Conservation (phyloP, 2,113 vertebrate genomes). For the Paradisaea rubra region DNA sequence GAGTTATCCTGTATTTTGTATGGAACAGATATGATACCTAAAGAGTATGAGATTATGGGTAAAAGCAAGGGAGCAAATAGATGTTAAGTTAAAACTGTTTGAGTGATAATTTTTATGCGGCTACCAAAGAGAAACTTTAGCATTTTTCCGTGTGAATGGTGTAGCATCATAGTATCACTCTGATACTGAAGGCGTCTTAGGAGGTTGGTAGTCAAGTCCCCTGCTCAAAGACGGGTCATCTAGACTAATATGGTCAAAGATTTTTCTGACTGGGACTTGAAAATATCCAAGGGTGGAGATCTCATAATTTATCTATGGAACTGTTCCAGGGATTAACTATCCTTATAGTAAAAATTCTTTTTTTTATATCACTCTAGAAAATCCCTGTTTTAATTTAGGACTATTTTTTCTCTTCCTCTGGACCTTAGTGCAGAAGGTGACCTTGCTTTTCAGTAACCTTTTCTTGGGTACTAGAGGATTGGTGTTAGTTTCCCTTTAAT, state of each 20-base stretch:
- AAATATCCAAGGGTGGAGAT: background rate
- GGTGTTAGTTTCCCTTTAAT: background rate
- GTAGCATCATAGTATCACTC: background rate
- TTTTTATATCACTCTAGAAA: background rate
- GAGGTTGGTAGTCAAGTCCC: fast-evolving
- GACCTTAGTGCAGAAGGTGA: background rate
- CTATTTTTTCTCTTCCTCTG: background rate
- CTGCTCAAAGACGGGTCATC: background rate
- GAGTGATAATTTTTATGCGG: background rate
- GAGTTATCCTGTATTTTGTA: background rate
- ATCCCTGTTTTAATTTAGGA: background rate
- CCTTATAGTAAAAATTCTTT: fast-evolving
- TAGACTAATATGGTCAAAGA: background rate
- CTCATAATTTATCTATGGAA: background rate
- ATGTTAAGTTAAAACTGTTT: background rate
- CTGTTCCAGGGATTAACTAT: background rate
- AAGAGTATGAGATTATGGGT: background rate
- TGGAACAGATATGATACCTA: background rate
- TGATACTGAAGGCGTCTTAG: background rate
- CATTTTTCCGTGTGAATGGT: background rate
- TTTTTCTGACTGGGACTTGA: background rate
- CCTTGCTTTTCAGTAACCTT: background rate
- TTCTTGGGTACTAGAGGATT: background rate
- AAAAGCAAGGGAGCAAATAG: background rate
- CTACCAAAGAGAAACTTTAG: background rate